These are phyloP conservation scores for Myotis brandtii DNA, from an alignment of 2,113 vertebrate genomes.

Conservation along the genomic window DNA sequence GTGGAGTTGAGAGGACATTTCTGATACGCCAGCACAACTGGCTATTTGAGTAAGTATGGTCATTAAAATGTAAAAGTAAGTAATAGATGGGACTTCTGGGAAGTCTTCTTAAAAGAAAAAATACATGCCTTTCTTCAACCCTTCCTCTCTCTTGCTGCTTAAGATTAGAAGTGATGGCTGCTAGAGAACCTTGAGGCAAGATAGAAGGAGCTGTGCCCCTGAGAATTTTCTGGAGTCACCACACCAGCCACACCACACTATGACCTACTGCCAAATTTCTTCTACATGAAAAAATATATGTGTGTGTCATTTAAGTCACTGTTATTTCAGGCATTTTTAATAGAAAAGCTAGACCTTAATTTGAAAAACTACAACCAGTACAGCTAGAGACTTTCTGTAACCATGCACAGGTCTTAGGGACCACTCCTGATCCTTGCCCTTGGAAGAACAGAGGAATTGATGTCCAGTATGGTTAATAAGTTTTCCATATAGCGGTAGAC, in stretches of 20 bases:
- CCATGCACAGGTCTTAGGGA: background rate
- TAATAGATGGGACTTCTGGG: background rate
- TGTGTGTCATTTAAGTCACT: background rate
- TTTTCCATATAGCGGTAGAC: background rate
- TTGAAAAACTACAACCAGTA: background rate
- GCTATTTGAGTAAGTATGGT: background rate
- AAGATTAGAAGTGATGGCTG: background rate
- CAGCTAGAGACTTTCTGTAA: background rate
- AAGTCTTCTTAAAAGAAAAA: constrained; percentile 41
- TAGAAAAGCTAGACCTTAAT: background rate
- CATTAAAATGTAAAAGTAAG: background rate
- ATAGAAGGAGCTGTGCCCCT: background rate
- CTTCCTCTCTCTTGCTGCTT: background rate
- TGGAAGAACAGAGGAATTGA: background rate
- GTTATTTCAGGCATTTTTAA: background rate
- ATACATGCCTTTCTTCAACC: background rate
- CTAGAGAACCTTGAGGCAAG: background rate
- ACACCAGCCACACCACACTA: background rate
- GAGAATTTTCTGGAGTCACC: background rate
- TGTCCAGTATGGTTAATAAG: background rate
- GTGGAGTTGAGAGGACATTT: background rate
- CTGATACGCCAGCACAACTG: background rate
- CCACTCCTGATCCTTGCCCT: background rate
- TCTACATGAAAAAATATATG: background rate
- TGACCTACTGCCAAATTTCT: background rate